phyloP scores from a whole-genome alignment of 37 sponge, comb jelly and placozoan species.

The Chondrilla cf. caribensis region DNA sequence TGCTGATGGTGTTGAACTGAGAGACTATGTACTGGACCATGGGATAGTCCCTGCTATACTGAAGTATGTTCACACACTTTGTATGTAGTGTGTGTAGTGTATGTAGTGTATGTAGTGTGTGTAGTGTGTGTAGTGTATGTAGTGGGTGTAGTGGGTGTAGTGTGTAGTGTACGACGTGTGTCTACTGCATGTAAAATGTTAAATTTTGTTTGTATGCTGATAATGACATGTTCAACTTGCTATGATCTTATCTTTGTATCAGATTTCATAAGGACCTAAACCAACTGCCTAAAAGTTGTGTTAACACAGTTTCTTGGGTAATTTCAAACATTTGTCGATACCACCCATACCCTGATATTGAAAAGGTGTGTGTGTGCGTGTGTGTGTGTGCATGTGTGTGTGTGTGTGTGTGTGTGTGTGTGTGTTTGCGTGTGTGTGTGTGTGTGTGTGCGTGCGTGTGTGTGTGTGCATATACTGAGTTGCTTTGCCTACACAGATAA shows the following conservation, averaged over 20 bases:
- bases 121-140: too few relatives aligned
- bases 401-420: constrained; percentile 12
- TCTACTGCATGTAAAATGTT: too few relatives aligned
- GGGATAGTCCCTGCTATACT: constrained; percentile 22
- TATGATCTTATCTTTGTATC: background rate
- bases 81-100: too few relatives aligned
- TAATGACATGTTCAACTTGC: background rate
- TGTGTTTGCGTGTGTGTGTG: constrained; percentile 6
- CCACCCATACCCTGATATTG: constrained; percentile 50
- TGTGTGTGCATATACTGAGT: background rate
- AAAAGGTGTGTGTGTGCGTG: constrained; percentile 2
- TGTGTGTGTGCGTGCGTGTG: constrained; percentile 15
- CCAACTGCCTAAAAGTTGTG: background rate
- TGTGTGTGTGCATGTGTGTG: background rate
- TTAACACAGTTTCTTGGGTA: constrained; percentile 55
- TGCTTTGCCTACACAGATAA: background rate
- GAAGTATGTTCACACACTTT: background rate
- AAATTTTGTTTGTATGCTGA: too few relatives aligned
- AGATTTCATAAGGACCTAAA: constrained; percentile 6
- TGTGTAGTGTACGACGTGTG: too few relatives aligned
- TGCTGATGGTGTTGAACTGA: constrained; percentile 58
- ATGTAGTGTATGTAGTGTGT: too few relatives aligned
- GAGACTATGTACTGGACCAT: constrained; percentile 48
- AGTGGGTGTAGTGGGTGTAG: too few relatives aligned
- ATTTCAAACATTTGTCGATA: constrained; percentile 65